Base-by-base conservation (phyloP, 2,888 invertebrate genomes). In the Diabrotica balteata region DNA sequence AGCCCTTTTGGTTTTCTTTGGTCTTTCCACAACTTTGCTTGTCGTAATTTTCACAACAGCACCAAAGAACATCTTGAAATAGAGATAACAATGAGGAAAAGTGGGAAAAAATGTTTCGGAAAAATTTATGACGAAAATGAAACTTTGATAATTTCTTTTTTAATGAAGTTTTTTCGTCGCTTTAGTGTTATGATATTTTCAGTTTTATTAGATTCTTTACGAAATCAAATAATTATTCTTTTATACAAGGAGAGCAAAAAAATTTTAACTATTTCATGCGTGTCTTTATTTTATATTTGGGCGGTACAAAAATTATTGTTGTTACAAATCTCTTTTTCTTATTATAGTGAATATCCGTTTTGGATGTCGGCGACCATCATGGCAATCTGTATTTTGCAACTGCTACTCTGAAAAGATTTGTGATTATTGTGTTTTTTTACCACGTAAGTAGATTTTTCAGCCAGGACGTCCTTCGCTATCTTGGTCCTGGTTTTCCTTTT, bases 1-100 rank as follows among this genome's bases (percentile, higher is more conserved):
- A 55, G 67, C 67, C 66, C 71, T 71, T 69, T 69, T 63, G 66
- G 22, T 66, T 67, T 70, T 63, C 69, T 67, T 66, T 45, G 63
- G 44, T 63, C 57, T 63, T 58, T 58, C 50, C 46, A 54, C 59
- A 55, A 65, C 65, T 61, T 69, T 58, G 22, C n/a, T 43, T n/a
- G 10, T 51, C 50, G 51, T 62, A 62, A 47, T 52, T 59, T 51
- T 59, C 51, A 51, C 55, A 8, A 42, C 57, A 47, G 43, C 44
- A 11, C 7, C 22, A 57, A 55, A 63, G 52, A 63, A 45, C 63
- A 63, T 63, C 58, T 57, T 58, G 63, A 51, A 63, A 57, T 63
- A 63, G 47, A 63, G 57, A 57, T 63, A 63, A 63, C 50, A 63
- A 63, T 63, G 63, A 63, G 44, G 50, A 50, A 63, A 57, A 63